phyloP scores from a whole-genome alignment of 2,797 vertebrate genomes.

The Melopsittacus undulatus region DNA sequence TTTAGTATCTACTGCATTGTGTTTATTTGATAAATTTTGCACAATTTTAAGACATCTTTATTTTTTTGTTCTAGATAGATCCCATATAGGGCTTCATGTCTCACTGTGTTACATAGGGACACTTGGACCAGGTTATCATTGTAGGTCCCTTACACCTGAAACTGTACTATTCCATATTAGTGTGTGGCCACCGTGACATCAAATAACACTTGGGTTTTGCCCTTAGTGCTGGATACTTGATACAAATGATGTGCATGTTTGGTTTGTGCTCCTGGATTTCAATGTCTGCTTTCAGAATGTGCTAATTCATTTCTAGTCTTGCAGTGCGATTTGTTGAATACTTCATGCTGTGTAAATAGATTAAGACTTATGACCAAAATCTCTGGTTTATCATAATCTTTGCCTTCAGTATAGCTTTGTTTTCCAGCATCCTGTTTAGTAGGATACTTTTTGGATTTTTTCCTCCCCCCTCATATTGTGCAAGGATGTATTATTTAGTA shows the following conservation, averaged over 20 bases:
- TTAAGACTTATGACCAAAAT: background rate
- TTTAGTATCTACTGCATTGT: background rate
- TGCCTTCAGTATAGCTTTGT: background rate
- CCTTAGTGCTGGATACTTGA: background rate
- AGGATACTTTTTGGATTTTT: background rate
- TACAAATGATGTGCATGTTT: background rate
- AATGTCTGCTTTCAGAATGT: background rate
- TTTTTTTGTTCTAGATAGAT: background rate
- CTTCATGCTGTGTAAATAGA: constrained; percentile 4
- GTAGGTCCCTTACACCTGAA: background rate
- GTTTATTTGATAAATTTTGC: background rate
- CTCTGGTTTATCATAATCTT: background rate
- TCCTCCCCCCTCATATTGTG: background rate
- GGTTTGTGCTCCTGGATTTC: background rate
- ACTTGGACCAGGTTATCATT: background rate
- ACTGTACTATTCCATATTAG: background rate
- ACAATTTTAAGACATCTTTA: background rate
- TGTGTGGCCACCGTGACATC: background rate
- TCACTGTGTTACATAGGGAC: background rate
- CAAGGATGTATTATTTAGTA: background rate
- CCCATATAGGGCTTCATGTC: background rate
- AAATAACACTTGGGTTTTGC: background rate
- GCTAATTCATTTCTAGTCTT: constrained; percentile 15
- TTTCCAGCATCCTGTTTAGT: background rate
- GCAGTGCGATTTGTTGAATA: background rate